Base-by-base conservation (phyloP, 2,113 vertebrate genomes). In the Nanorana parkeri region DNA sequence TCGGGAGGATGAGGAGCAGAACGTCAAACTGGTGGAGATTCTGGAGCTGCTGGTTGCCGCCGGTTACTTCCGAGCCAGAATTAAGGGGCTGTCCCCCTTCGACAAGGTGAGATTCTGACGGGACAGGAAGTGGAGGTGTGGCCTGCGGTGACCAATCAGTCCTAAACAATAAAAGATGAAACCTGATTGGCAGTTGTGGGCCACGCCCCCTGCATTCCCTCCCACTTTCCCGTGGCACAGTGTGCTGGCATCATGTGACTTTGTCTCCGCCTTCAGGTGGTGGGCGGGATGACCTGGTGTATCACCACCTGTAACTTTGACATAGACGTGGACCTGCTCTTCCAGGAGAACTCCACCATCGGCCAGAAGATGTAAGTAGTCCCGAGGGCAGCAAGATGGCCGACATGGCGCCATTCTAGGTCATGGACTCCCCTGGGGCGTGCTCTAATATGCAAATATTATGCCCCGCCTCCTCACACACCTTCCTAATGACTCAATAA, bases 291-390 rank as follows among this genome's bases (percentile, higher is more conserved):
- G 98, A 98, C 97, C 0, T 99, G 98, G 98, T 99, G 98, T 84
- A 96, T 99, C 88, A 98, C 97, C 71, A 99, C 98, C 0, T 99
- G 98, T 89, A 99, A 88, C 91, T 97, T 99, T 84, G 97, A 99
- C 69, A 86, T 99, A 3, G 97, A 99, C 0, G 95, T 99, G 63
- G 96, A 99, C 91, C 94, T 99, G 17, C 94, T 99, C 16, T 99
- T 99, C 90, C 97, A 99, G 84, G 97, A 99, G 89, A 99, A 99
- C 88, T 98, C 97, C 16, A 99, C 98, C n/a, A 99, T 99, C 68
- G 97, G 98, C 55, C 97, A 99, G 86, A 99, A 99, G 91, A 99
- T 99, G 98, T 98, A 87, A 95, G 96, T 90, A 75, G 20, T 36
- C 0, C 17, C 28, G 20, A 0, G 26, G 13, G 17, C 54, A n/a